Percentiles rank a stretch among this genome's conserved stretches.
These are phyloP conservation scores for Cydia fagiglandana DNA, from an alignment of 1,140 invertebrate genomes.

Conservation along the genomic window DNA sequence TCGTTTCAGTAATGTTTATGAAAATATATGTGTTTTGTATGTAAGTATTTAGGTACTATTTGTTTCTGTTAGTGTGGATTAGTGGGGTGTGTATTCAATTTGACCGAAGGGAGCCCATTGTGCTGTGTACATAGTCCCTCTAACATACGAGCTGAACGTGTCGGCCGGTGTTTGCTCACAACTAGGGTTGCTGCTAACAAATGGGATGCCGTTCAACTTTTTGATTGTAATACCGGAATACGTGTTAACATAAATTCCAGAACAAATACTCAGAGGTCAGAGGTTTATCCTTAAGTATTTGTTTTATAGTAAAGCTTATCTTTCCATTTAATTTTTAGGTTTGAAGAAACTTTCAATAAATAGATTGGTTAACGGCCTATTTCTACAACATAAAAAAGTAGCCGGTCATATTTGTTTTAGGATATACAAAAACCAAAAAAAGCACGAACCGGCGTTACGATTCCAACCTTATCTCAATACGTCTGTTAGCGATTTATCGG, in stretches of 20 bases:
- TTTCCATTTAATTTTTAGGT: background rate
- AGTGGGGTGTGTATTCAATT: constrained; percentile 29
- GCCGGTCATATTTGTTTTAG: too few relatives aligned
- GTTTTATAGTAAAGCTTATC: too few relatives aligned
- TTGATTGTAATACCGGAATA: constrained; percentile 23
- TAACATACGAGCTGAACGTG: constrained; percentile 19
- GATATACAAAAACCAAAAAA: too few relatives aligned
- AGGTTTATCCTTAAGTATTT: too few relatives aligned
- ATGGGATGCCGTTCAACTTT: constrained; percentile 28
- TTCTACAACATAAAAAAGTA: too few relatives aligned
- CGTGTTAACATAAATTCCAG: constrained; percentile 23
- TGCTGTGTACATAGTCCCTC: constrained; percentile 20
- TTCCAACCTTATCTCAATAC: background rate
- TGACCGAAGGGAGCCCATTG: constrained; percentile 20
- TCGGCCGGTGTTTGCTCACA: constrained; percentile 17
- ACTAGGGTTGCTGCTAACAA: constrained; percentile 24
- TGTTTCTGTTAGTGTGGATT: constrained; percentile 28
- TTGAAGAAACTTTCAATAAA: too few relatives aligned
- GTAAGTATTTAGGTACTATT: background rate
- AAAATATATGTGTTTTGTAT: background rate
- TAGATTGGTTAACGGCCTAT: too few relatives aligned
- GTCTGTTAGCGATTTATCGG: background rate
- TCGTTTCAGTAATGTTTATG: constrained; percentile 8
- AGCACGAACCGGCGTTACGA: background rate
- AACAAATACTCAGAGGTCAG: too few relatives aligned